Evolutionary conservation across 2,797 vertebrate genomes (phyloP).

Genomic region (Spinibarbus caldwelli): DNA sequence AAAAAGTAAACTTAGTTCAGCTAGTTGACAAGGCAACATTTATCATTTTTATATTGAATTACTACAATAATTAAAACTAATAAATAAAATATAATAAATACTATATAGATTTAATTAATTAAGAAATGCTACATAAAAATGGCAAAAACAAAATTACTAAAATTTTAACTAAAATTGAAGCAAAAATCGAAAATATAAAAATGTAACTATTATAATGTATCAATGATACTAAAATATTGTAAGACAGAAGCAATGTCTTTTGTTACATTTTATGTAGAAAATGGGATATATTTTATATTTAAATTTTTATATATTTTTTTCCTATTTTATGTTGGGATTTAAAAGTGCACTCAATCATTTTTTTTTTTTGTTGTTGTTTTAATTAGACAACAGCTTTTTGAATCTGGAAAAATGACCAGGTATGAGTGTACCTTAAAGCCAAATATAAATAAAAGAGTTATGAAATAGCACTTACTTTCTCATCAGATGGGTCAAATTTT

Average conservation of each 20-base stretch:
- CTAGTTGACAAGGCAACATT: not conserved
- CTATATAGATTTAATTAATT: not conserved
- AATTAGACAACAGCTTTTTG: not conserved
- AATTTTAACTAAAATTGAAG: not conserved
- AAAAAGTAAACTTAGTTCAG: not conserved
- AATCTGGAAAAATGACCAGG: not conserved
- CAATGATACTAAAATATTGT: not conserved
- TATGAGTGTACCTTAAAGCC: not conserved
- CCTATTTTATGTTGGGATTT: not conserved
- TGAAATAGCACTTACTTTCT: slow-evolving; percentile 56
- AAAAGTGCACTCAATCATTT: not conserved
- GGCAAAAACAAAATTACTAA: not conserved
- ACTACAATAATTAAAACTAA: too few relatives aligned
- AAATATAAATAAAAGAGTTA: not conserved
- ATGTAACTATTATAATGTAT: not conserved
- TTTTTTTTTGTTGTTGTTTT: too few relatives aligned
- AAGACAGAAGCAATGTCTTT: not conserved
- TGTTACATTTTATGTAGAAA: not conserved
- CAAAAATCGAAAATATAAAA: not conserved
- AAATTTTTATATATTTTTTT: too few relatives aligned
- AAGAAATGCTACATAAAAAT: not conserved
- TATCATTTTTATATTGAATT: not conserved
- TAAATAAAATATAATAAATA: not conserved
- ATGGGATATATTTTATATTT: not conserved
- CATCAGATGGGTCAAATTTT: slow-evolving; percentile 73